Conservation (phyloP, 2,888 invertebrate species). For the Strigamia crassipes region DNA sequence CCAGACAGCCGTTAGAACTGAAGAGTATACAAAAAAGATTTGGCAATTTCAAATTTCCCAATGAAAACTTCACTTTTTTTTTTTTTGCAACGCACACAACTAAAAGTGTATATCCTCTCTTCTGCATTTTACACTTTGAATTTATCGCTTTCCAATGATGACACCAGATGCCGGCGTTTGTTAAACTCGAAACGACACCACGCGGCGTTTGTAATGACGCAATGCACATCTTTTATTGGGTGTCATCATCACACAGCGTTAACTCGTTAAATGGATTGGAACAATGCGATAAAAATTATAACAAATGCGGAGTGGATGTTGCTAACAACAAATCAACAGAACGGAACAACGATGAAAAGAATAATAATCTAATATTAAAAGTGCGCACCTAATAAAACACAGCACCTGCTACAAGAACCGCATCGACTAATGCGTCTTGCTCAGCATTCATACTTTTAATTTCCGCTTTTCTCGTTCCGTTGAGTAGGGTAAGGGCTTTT, state of each 20-base stretch:
- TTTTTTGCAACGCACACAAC: not conserved
- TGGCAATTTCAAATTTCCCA: not conserved
- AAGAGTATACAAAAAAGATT: not conserved
- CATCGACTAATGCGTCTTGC: not conserved
- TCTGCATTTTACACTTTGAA: not conserved
- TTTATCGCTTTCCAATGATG: not conserved
- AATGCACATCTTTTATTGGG: conserved; percentile 1
- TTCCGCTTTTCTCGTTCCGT: not conserved
- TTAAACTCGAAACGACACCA: conserved; percentile 2
- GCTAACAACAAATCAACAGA: not conserved
- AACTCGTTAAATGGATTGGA: conserved; percentile 4
- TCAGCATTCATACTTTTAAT: not conserved
- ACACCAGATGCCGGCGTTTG: not conserved
- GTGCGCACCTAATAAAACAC: no score
- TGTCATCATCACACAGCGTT: conserved; percentile 1
- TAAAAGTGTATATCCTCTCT: no score
- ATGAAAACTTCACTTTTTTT: not conserved
- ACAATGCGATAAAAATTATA: conserved; percentile 10
- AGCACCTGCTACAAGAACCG: not conserved
- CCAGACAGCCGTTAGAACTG: not conserved
- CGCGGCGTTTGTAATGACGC: conserved; percentile 4
- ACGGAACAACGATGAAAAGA: not conserved
- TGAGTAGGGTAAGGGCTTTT: not conserved
- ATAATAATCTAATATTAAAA: not conserved
- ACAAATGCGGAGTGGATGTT: not conserved